Base-by-base conservation (phyloP, 2,888 invertebrate genomes). In the Xanthorhoe spadicearia region DNA sequence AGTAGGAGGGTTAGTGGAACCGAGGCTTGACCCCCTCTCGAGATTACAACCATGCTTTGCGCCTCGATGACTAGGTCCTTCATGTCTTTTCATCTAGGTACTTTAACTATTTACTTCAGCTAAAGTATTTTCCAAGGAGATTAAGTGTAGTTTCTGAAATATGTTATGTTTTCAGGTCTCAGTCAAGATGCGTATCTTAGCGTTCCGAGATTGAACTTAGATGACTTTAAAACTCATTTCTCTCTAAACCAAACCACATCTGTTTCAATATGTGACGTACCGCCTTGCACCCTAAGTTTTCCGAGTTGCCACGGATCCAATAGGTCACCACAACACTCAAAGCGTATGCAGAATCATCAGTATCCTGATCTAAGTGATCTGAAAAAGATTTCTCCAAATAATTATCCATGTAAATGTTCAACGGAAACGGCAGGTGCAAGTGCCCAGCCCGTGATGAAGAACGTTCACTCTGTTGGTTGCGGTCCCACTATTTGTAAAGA, bases 121-220 rank as follows among this genome's bases (percentile, higher is more conserved):
- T n/a, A n/a, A n/a, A n/a, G n/a, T n/a, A n/a, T n/a, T n/a, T n/a
- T n/a, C n/a, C n/a, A n/a, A n/a, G n/a, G n/a, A n/a, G n/a, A n/a
- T n/a, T n/a, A n/a, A n/a, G n/a, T n/a, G n/a, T n/a, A n/a, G n/a
- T n/a, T n/a, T n/a, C n/a, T n/a, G n/a, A n/a, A n/a, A n/a, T n/a
- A n/a, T 23, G 4, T 23, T 15, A 17, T 48, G 48, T 6, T 48
- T 69, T 7, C 63, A 71, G 71, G 60, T 53, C 58, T 74, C 23
- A 59, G 57, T 55, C 49, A 66, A 51, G 43, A 64, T 17, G 38
- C 66, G 23, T 77, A 54, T 64, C 65, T 49, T 55, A 69, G 59
- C 43, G 15, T 50, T 35, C 60, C 55, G 7, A 49, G 51, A 56
- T 35, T 64, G 8, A n/a, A 59, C 43, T 1, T 43, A 50, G 9